phyloP scores from a whole-genome alignment of 2,113 vertebrate species.

The western clawed frog (Xenopus tropicalis) region DNA sequence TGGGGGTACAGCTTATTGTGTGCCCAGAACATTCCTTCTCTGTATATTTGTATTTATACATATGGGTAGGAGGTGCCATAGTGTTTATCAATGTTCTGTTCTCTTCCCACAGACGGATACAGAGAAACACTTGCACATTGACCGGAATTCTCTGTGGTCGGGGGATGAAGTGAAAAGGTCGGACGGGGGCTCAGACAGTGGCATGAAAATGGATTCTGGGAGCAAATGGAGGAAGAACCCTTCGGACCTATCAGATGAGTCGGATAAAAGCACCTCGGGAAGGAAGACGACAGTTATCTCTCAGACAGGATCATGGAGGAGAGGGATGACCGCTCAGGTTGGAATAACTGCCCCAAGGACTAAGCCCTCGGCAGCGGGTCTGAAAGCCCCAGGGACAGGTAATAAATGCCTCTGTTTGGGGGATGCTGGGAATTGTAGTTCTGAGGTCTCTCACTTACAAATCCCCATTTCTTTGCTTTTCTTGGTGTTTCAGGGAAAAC shows the following conservation, averaged over 20 bases:
- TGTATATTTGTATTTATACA: too few species aligned
- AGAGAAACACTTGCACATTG: slow-evolving; percentile 84
- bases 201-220: slow-evolving; percentile 78
- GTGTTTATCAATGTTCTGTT: slow-evolving; percentile 18
- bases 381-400: slow-evolving; percentile 88
- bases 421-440: too few species aligned
- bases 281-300: slow-evolving; percentile 81
- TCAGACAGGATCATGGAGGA: slow-evolving; percentile 92
- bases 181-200: slow-evolving; percentile 82
- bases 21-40: too few species aligned
- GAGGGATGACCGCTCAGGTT: slow-evolving; percentile 93
- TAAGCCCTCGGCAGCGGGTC: slow-evolving; percentile 64
- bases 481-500: slow-evolving; percentile 80
- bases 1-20: too few species aligned
- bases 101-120: slow-evolving; percentile 78
- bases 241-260: slow-evolving; percentile 91
- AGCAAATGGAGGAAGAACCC: slow-evolving; percentile 86
- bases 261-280: slow-evolving; percentile 84
- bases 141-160: slow-evolving; percentile 77
- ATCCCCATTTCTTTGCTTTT: slow-evolving; percentile 32
- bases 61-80: too few species aligned
- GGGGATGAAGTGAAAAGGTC: slow-evolving; percentile 85
- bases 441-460: neutral
- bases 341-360: slow-evolving; percentile 89
- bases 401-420: neutral